Evolutionary conservation across 2,888 invertebrate genomes (phyloP).

Genomic region (Cheilosia impressa): DNA sequence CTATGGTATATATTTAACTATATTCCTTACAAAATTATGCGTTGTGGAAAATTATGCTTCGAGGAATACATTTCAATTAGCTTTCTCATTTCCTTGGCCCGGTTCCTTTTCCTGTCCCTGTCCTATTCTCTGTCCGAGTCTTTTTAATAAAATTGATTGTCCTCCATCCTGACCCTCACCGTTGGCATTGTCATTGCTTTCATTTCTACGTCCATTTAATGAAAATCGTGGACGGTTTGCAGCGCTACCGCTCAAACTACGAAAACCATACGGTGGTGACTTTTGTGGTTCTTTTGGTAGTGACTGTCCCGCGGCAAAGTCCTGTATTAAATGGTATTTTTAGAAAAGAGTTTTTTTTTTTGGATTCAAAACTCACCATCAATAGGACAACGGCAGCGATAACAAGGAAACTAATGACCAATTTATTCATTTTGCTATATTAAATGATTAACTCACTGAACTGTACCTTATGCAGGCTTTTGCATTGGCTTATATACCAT

Average conservation of each 20-base stretch:
- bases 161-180: no score
- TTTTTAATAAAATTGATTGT: neutral
- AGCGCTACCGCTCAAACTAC: no score
- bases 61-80: neutral
- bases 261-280: no score
- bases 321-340: neutral
- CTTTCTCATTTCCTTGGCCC: neutral
- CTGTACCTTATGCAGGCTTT: neutral
- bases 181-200: neutral
- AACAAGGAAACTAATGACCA: conserved; percentile 1
- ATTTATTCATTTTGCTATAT: conserved; percentile 29
- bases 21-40: neutral
- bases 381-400: conserved; percentile 12
- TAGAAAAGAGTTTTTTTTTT: neutral
- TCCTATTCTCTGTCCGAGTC: neutral
- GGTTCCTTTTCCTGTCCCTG: neutral
- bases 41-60: neutral
- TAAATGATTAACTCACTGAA: neutral
- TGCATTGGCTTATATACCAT: conserved; percentile 7
- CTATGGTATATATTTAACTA: no score
- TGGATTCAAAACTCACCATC: neutral
- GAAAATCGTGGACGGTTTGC: no score
- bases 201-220: no score
- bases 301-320: no score
- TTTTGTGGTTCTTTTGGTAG: no score